A percentile compares a stretch with the other conserved stretches of the same genome.
Evolutionary conservation across 2,113 vertebrate species (phyloP).

Genomic region (Meriones unguiculatus): DNA sequence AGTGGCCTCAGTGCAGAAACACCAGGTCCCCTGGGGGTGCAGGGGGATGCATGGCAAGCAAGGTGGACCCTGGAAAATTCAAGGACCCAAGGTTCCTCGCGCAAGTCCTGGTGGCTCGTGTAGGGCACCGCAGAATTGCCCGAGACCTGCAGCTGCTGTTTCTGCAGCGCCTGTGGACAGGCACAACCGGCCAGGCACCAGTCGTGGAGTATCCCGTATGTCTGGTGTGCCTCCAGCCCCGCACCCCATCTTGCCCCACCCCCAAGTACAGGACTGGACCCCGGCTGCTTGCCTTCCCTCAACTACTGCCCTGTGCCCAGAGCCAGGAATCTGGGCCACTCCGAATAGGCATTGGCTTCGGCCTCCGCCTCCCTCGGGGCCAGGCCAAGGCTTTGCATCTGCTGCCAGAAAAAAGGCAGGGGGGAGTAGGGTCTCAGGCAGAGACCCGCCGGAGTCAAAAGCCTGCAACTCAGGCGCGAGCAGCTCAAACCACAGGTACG

Average conservation of each 20-base stretch:
- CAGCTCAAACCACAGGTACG: not conserved
- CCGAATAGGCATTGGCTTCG: conserved; percentile 72
- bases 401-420: conserved; percentile 32
- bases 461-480: not conserved
- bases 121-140: conserved; percentile 72
- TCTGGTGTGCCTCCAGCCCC: conserved; percentile 70
- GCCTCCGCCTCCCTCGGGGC: conserved; percentile 61
- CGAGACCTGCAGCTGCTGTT: conserved; percentile 70
- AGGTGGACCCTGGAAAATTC: conserved; percentile 67
- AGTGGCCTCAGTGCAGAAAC: conserved; percentile 25
- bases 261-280: conserved; percentile 61
- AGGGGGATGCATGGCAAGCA: conserved; percentile 41
- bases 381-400: conserved; percentile 76
- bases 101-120: conserved; percentile 53
- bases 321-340: conserved; percentile 53
- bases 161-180: conserved; percentile 71
- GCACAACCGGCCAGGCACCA: conserved; percentile 39
- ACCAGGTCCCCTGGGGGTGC: not conserved
- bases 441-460: not conserved
- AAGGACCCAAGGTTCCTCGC: conserved; percentile 65
- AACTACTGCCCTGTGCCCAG: conserved; percentile 57
- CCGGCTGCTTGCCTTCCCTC: conserved; percentile 76
- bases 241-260: conserved; percentile 66
- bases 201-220: conserved; percentile 77
- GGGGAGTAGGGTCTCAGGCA: not conserved